These are phyloP conservation scores for Nestor notabilis DNA, from an alignment of 2,113 vertebrate species.

Conservation along the genomic window DNA sequence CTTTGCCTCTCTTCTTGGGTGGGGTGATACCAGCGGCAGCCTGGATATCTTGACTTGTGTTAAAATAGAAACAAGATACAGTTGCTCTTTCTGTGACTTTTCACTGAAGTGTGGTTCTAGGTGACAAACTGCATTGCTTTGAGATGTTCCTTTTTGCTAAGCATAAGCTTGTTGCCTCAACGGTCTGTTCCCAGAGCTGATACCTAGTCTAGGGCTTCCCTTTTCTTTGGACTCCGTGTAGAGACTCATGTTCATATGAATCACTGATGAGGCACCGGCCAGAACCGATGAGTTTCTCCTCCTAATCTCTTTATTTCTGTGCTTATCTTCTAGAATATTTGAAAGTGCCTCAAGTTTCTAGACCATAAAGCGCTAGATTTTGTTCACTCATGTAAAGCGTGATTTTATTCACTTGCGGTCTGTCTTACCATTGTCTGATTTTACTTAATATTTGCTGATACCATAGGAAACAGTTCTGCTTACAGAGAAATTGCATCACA, in stretches of 20 bases:
- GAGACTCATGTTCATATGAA: background rate
- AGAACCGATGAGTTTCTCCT: background rate
- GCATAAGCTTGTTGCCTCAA: background rate
- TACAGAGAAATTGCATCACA: background rate
- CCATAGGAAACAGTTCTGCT: background rate
- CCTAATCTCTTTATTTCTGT: background rate
- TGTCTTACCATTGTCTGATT: background rate
- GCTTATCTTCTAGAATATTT: background rate
- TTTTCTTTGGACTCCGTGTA: background rate
- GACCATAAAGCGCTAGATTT: background rate
- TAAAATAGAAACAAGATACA: background rate
- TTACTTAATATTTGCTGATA: background rate
- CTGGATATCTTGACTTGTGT: background rate
- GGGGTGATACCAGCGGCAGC: background rate
- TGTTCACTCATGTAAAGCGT: background rate
- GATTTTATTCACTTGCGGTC: background rate
- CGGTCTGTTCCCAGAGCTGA: accelerated
- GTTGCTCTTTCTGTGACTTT: background rate
- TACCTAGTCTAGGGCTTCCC: background rate
- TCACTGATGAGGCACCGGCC: background rate
- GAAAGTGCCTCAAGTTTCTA: background rate
- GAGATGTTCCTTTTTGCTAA: background rate
- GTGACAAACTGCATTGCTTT: background rate
- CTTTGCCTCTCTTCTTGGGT: background rate
- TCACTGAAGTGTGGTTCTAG: background rate